Percentiles rank a stretch among this genome's conserved stretches.
phyloP scores from a whole-genome alignment of 2,888 invertebrate species.

The Lutraria lutraria region DNA sequence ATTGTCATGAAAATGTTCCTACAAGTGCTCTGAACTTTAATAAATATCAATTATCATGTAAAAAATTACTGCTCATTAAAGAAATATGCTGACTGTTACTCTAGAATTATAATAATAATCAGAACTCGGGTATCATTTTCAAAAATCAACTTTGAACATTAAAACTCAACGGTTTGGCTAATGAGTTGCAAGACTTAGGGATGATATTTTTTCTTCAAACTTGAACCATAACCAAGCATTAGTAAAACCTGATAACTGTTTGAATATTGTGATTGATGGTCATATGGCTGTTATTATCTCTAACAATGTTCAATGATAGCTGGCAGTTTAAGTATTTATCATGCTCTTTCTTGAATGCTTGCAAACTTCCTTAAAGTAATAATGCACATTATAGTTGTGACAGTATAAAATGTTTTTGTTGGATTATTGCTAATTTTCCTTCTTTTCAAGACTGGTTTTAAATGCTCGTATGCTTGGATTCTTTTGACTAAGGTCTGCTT shows the following conservation, averaged over 20 bases:
- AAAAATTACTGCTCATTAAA: constrained; percentile 4
- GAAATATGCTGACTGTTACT: not conserved
- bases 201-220: not conserved
- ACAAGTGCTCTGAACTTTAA: not conserved
- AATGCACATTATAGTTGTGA: too few relatives aligned
- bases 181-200: not conserved
- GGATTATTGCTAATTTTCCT: too few relatives aligned
- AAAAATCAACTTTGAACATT: not conserved
- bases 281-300: not conserved
- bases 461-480: too few relatives aligned
- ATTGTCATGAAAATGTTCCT: not conserved
- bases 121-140: not conserved
- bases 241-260: not conserved
- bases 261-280: not conserved
- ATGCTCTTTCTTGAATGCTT: not conserved
- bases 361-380: too few relatives aligned
- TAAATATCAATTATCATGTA: not conserved
- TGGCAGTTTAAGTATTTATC: not conserved
- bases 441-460: too few relatives aligned
- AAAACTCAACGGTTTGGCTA: not conserved
- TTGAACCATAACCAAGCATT: not conserved
- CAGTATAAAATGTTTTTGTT: too few relatives aligned
- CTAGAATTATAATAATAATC: not conserved
- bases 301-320: not conserved
- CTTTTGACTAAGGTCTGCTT: too few relatives aligned